phyloP scores from a whole-genome alignment of 2,888 invertebrate species.

The Erebia ligea region DNA sequence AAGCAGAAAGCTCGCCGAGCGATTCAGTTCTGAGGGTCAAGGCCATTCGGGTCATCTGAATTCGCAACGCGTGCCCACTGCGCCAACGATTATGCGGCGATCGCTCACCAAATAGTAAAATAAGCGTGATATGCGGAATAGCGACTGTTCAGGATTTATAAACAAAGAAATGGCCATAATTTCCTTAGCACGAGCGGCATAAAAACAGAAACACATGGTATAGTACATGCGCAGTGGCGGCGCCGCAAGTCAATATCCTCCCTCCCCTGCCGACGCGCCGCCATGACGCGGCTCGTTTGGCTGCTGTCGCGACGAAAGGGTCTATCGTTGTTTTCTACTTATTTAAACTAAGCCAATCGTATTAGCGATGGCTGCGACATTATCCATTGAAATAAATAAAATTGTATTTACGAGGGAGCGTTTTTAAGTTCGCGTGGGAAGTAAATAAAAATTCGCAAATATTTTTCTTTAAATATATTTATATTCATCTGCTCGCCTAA shows the following conservation, averaged over 20 bases:
- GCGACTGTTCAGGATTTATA: conserved; percentile 41
- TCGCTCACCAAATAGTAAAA: conserved; percentile 33
- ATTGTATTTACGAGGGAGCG: no score
- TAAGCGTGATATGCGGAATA: conserved; percentile 36
- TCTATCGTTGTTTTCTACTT: conserved; percentile 46
- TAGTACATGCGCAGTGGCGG: conserved; percentile 76
- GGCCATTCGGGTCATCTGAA: conserved; percentile 50
- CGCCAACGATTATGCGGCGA: conserved; percentile 41
- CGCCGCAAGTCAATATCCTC: conserved; percentile 82
- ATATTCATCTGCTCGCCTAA: no score
- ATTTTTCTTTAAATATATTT: no score
- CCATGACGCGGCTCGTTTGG: conserved; percentile 71
- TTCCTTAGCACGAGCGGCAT: conserved; percentile 54
- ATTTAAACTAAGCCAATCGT: not conserved
- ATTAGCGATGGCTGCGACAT: not conserved
- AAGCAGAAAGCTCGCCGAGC: conserved; percentile 31
- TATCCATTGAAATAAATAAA: not conserved
- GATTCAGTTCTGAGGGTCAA: conserved; percentile 55
- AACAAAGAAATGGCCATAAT: conserved; percentile 47
- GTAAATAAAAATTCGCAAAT: no score
- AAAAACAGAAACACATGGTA: conserved; percentile 79
- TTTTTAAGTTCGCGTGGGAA: no score
- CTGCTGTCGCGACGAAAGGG: conserved; percentile 50
- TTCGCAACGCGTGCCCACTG: conserved; percentile 30
- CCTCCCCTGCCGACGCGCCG: conserved; percentile 70